Conservation (phyloP, 2,797 vertebrate genomes). For the Enteromius radiatus region DNA sequence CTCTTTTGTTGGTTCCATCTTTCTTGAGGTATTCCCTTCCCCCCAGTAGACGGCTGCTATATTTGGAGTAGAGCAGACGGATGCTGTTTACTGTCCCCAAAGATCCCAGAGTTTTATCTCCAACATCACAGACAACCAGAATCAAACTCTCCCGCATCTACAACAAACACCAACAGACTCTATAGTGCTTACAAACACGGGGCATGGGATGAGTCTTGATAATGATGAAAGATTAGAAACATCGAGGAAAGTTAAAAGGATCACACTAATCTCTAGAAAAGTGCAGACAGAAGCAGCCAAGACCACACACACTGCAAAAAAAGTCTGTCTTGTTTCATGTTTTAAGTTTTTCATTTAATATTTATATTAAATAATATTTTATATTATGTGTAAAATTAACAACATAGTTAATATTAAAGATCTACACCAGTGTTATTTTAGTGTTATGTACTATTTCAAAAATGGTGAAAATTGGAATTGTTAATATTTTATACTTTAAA, state of each 20-base stretch:
- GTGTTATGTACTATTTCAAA: not conserved
- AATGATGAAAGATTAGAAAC: conserved; percentile 17
- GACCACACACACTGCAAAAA: not conserved
- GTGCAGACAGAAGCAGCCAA: not conserved
- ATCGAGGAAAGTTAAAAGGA: not conserved
- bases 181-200: conserved; percentile 8
- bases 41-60: conserved; percentile 34
- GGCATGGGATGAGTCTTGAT: not conserved
- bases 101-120: conserved; percentile 39
- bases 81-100: conserved; percentile 42
- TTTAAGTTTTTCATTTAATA: not conserved
- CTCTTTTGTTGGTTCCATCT: conserved; percentile 20
- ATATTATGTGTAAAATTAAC: too few species aligned
- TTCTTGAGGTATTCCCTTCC: conserved; percentile 35
- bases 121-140: conserved; percentile 26
- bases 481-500: not conserved
- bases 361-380: not conserved
- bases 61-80: conserved; percentile 48
- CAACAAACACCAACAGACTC: conserved; percentile 14
- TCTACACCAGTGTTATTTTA: not conserved
- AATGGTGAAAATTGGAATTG: not conserved
- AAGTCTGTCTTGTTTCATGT: too few species aligned
- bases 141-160: conserved; percentile 10
- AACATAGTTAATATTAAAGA: not conserved
- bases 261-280: not conserved